Percentiles rank a stretch among this genome's conserved stretches.
Conservation (phyloP, 2,113 vertebrate genomes). For the Delphinapterus leucas region DNA sequence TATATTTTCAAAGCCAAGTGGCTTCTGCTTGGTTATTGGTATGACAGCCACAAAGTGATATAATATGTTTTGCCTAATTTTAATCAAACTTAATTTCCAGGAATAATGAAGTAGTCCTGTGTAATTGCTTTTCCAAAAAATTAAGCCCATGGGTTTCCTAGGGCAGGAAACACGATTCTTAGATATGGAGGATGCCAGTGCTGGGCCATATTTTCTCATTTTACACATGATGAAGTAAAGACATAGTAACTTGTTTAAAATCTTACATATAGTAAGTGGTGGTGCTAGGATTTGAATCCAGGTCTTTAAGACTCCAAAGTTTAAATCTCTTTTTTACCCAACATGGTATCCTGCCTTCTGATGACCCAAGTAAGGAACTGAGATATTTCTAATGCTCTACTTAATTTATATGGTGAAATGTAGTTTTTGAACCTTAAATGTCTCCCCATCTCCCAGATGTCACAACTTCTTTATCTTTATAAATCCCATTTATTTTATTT, state of each 20-base stretch:
- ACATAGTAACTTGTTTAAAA: neutral
- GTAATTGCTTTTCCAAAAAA: neutral
- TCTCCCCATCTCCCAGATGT: neutral
- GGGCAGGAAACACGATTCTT: neutral
- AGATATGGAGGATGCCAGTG: neutral
- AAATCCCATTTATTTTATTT: neutral
- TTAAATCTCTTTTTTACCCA: neutral
- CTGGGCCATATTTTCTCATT: neutral
- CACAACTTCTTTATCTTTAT: neutral
- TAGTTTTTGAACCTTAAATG: neutral
- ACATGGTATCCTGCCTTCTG: neutral
- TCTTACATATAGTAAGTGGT: neutral
- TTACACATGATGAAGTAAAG: neutral
- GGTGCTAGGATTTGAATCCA: neutral
- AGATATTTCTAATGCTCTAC: neutral
- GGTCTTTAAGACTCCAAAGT: neutral
- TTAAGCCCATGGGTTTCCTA: neutral
- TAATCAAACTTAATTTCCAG: neutral
- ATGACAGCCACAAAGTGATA: neutral
- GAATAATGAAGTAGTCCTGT: neutral
- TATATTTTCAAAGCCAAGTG: neutral
- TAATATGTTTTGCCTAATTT: neutral
- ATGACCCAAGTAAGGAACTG: neutral
- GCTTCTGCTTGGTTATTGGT: neutral
- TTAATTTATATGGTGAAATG: neutral